Base-by-base conservation (phyloP, 2,888 invertebrate species). In the Polietes domitor region DNA sequence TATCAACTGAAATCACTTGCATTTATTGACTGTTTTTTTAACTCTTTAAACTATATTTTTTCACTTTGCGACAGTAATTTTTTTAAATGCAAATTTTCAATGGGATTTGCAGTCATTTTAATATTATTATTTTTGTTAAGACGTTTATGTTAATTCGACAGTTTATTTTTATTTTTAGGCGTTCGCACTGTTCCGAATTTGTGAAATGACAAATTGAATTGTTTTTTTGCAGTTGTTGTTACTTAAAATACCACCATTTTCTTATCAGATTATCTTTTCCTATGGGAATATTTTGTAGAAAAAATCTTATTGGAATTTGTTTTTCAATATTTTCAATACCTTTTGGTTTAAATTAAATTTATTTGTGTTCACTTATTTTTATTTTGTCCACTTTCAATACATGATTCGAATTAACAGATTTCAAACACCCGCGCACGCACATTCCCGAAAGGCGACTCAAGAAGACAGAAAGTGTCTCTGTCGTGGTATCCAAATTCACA, bases 401-500 rank as follows among this genome's bases (percentile, higher is more conserved):
- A 47, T 73, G 47, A 41, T 53, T 76, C 53, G n/a, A 41, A 68
- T 58, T 68, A 76, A 61, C 28, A 15, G 32, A 28, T 15, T 81
- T 63, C 15, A 77, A 79, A 79, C 84, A 84, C 75, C 84, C 84
- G 84, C 84, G 84, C 81, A 76, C 68, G 73, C 63, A 84, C 81
- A 76, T 80, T 74, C 63, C 28, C 58, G 21, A 73, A 83, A 70
- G 17, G 55, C 58, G 55, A 80, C 80, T 61, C 68, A 50, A 80
- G 73, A 76, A 83, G 24, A 68, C 17, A 24, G 68, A 65, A 76
- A 75, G 71, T 68, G 83, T 83, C 73, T 80, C 24, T 80, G 80
- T 79, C 21, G 28, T 79, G 77, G 80, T 76, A 77, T 19, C 68
- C 43, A 43, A 19, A 43, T 37, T 43, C 68, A 68, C 43, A 68